A percentile compares a stretch with the other conserved stretches of the same genome.
phyloP scores from a whole-genome alignment of 2,797 vertebrate species.

The Microctenopoma stevenorrisi region DNA sequence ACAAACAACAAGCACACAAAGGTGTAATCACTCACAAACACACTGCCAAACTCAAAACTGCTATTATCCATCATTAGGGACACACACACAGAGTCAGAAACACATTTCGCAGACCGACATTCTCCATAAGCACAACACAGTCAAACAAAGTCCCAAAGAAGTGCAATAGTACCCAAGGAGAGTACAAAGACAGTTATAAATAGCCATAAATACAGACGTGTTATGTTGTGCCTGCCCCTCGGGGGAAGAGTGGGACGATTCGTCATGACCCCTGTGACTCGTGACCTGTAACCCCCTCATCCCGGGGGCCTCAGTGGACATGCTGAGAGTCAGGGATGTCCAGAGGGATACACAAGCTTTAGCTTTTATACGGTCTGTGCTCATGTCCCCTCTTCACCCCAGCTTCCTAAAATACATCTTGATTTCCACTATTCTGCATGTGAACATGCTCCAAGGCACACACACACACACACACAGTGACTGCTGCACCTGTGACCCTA shows the following conservation, averaged over 20 bases:
- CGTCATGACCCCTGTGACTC: conserved; percentile 53
- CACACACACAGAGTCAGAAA: conserved; percentile 41
- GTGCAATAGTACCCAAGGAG: conserved; percentile 28
- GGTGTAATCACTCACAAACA: conserved; percentile 72
- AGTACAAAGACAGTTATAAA: conserved; percentile 44
- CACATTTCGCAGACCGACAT: conserved; percentile 42
- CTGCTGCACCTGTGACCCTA: background rate
- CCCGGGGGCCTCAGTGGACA: conserved; percentile 50
- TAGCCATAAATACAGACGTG: conserved; percentile 60
- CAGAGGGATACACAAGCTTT: conserved; percentile 56
- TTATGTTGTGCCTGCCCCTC: conserved; percentile 52
- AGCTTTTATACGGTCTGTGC: conserved; percentile 47
- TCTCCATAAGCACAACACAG: conserved; percentile 38
- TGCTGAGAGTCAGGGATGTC: conserved; percentile 72
- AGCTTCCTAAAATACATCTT: conserved; percentile 57
- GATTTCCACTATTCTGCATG: conserved; percentile 22
- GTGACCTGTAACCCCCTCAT: conserved; percentile 53
- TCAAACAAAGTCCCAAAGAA: conserved; percentile 21
- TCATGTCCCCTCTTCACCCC: conserved; percentile 28
- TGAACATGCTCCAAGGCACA: conserved; percentile 12
- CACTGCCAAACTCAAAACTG: conserved; percentile 69
- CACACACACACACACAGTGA: background rate
- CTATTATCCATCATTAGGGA: conserved; percentile 73
- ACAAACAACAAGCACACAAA: conserved; percentile 64
- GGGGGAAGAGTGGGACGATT: conserved; percentile 49